These are phyloP conservation scores for Hypanus sabinus DNA, from an alignment of 2,113 vertebrate species.

Conservation along the genomic window DNA sequence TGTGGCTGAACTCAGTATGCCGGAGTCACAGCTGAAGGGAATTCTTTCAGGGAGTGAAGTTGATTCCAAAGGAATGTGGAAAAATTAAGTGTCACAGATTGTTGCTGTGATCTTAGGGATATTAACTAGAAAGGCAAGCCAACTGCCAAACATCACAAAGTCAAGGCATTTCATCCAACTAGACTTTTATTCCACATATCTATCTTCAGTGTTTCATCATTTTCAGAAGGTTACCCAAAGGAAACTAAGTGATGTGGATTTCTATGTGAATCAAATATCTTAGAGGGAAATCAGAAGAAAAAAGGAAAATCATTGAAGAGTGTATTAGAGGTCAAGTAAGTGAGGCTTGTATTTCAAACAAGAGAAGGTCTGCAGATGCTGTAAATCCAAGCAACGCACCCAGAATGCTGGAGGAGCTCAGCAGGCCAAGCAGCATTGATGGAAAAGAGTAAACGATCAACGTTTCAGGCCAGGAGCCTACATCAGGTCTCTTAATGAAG, in stretches of 20 bases:
- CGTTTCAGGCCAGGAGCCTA: too few species aligned
- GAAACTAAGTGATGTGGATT: not conserved
- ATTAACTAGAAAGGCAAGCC: not conserved
- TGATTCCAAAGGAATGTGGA: not conserved
- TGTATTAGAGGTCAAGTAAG: too few species aligned
- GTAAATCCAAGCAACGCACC: too few species aligned
- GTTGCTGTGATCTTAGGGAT: not conserved
- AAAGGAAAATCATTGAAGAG: too few species aligned
- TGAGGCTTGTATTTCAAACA: too few species aligned
- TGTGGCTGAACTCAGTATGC: not conserved
- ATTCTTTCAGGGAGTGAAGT: not conserved
- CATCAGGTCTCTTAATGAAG: too few species aligned
- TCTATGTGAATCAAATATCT: not conserved
- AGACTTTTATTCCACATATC: not conserved
- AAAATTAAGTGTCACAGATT: not conserved
- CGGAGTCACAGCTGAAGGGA: not conserved
- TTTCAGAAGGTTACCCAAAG: not conserved
- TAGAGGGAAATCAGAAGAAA: too few species aligned
- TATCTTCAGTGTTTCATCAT: not conserved
- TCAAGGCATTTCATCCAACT: not conserved
- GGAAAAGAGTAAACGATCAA: too few species aligned
- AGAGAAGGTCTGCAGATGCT: too few species aligned
- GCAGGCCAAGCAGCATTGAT: too few species aligned
- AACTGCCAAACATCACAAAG: not conserved
- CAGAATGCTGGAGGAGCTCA: too few species aligned